These are phyloP conservation scores for Drosophila sturtevanti DNA, from an alignment of 1,140 invertebrate species.

Conservation along the genomic window DNA sequence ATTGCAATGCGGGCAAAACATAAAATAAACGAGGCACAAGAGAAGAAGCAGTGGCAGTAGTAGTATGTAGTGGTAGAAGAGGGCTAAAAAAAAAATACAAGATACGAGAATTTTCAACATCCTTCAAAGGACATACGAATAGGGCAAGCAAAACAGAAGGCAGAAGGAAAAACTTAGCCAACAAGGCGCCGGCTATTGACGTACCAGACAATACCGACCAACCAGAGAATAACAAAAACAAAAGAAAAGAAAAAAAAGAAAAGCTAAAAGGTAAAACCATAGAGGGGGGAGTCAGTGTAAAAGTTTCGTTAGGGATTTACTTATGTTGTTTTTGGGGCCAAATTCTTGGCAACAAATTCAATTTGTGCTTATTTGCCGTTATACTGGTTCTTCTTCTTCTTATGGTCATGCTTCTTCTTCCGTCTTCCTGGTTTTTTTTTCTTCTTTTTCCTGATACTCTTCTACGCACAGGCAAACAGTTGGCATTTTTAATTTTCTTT, in stretches of 20 bases:
- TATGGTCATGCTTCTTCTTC: background rate
- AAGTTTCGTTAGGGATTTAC: background rate
- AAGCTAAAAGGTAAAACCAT: background rate
- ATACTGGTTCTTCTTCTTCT: slow-evolving; percentile 34
- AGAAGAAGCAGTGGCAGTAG: too few species aligned
- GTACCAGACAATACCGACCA: slow-evolving; percentile 39
- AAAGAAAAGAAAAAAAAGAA: slow-evolving; percentile 3
- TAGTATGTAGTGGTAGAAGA: too few species aligned
- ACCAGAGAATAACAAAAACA: slow-evolving; percentile 29
- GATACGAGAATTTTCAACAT: slow-evolving; percentile 25
- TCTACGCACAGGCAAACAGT: slow-evolving; percentile 26
- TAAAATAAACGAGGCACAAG: slow-evolving; percentile 2
- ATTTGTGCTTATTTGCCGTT: slow-evolving; percentile 62
- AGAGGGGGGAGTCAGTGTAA: background rate
- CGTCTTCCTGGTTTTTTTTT: background rate
- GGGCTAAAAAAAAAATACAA: slow-evolving; percentile 39
- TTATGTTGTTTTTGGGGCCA: background rate
- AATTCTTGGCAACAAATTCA: slow-evolving; percentile 54
- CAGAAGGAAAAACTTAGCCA: slow-evolving; percentile 39
- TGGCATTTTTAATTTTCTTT: slow-evolving; percentile 60
- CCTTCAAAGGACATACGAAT: slow-evolving; percentile 31
- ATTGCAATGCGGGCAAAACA: slow-evolving; percentile 32
- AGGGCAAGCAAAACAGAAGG: slow-evolving; percentile 65
- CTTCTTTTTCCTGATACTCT: background rate
- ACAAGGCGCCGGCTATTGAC: slow-evolving; percentile 53